Conservation (phyloP, 1,140 invertebrate genomes). For the Drosophila triauraria region DNA sequence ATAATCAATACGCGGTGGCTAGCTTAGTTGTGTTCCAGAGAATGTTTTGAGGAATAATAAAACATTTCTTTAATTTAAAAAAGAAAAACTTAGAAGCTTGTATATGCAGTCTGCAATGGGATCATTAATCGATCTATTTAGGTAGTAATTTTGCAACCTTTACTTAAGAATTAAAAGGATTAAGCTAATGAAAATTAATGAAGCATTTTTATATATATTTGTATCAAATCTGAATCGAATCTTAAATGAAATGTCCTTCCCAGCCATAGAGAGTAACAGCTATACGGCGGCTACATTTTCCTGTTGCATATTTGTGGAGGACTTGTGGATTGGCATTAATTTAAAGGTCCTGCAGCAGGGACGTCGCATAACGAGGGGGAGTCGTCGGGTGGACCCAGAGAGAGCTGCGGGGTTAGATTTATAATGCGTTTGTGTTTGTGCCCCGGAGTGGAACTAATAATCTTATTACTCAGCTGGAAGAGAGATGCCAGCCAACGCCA, state of each 20-base stretch:
- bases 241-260: not conserved
- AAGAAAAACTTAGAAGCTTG: too few relatives aligned
- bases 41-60: not conserved
- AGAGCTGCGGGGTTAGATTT: conserved; percentile 35
- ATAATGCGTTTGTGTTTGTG: conserved; percentile 64
- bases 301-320: conserved; percentile 10
- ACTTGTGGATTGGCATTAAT: conserved; percentile 56
- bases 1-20: not conserved
- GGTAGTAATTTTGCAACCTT: too few relatives aligned
- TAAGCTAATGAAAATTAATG: too few relatives aligned
- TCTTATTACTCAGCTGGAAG: conserved; percentile 66
- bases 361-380: conserved; percentile 5
- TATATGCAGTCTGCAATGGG: too few relatives aligned
- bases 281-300: not conserved
- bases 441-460: conserved; percentile 64
- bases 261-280: not conserved
- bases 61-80: not conserved
- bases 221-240: not conserved
- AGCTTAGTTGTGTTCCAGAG: not conserved
- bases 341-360: conserved; percentile 31
- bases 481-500: conserved; percentile 51
- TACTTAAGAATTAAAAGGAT: not conserved
- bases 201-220: not conserved
- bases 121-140: too few relatives aligned
- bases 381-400: not conserved